phyloP scores from a whole-genome alignment of 2,797 vertebrate species.

The Etheostoma perlongum region DNA sequence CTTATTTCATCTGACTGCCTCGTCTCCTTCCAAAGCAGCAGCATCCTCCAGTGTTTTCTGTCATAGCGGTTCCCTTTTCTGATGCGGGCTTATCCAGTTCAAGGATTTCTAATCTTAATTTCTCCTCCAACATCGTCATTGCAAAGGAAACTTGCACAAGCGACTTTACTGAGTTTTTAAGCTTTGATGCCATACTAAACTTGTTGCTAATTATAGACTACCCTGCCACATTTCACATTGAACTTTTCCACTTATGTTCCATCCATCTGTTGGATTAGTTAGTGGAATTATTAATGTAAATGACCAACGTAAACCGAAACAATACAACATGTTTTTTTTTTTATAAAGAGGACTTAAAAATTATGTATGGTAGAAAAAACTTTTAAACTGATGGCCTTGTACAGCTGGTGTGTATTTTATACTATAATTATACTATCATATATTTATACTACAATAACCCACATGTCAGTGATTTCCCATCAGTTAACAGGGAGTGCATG shows the following conservation, averaged over 20 bases:
- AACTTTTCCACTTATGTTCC: neutral
- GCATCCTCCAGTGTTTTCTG: slow-evolving; percentile 46
- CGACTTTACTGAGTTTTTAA: slow-evolving; percentile 24
- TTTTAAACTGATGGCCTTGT: neutral
- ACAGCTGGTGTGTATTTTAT: neutral
- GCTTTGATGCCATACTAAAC: slow-evolving; percentile 25
- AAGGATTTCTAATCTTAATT: slow-evolving; percentile 42
- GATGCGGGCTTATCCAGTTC: slow-evolving; percentile 41
- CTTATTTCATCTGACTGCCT: slow-evolving; percentile 43
- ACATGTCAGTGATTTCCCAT: neutral
- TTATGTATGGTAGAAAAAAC: neutral
- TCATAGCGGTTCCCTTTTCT: slow-evolving; percentile 23
- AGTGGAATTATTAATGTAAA: slow-evolving; percentile 21
- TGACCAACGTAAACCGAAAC: neutral
- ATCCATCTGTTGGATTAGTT: slow-evolving; percentile 18
- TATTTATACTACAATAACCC: too few species aligned
- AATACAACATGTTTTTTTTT: neutral
- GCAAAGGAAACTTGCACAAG: slow-evolving; percentile 12
- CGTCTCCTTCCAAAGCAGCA: slow-evolving; percentile 32
- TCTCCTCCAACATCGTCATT: slow-evolving; percentile 21
- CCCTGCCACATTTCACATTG: neutral
- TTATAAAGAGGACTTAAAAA: neutral
- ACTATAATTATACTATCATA: too few species aligned
- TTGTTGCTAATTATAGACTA: slow-evolving; percentile 15
- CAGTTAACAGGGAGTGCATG: neutral